Evolutionary conservation across 2,888 invertebrate genomes (phyloP).

Genomic region (Nemoura dubitans): DNA sequence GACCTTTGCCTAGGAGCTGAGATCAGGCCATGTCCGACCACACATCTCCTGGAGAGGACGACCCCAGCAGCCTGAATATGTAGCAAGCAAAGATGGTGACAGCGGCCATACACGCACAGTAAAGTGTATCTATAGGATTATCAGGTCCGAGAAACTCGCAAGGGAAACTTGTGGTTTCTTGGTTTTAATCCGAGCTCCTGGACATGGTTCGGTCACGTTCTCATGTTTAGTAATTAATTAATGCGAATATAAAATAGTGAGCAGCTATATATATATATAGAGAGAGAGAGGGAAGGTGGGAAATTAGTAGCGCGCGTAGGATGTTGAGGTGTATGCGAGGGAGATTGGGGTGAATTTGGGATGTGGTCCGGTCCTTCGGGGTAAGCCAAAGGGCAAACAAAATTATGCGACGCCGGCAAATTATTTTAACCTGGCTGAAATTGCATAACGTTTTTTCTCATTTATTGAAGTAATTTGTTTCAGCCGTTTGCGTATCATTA

Average conservation of each 20-base stretch:
- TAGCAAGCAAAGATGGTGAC: background rate
- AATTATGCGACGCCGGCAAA: background rate
- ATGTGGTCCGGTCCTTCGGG: background rate
- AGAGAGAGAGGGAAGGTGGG: background rate
- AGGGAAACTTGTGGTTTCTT: background rate
- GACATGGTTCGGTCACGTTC: background rate
- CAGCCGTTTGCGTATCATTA: background rate
- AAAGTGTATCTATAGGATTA: background rate
- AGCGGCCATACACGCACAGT: background rate
- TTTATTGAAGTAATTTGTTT: background rate
- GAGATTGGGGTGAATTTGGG: background rate
- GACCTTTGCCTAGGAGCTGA: background rate
- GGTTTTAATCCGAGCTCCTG: background rate
- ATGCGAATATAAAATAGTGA: slow-evolving; percentile 7
- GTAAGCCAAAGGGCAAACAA: background rate
- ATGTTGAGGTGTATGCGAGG: background rate
- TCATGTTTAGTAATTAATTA: slow-evolving; percentile 1
- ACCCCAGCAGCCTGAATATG: background rate
- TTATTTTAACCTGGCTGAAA: background rate
- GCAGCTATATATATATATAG: background rate
- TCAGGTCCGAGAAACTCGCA: background rate
- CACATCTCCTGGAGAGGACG: too few species aligned
- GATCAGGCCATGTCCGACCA: background rate
- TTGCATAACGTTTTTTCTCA: background rate
- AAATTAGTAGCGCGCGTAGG: background rate